Base-by-base conservation (phyloP, 2,797 vertebrate genomes). In the Kryptopterus vitreolus region DNA sequence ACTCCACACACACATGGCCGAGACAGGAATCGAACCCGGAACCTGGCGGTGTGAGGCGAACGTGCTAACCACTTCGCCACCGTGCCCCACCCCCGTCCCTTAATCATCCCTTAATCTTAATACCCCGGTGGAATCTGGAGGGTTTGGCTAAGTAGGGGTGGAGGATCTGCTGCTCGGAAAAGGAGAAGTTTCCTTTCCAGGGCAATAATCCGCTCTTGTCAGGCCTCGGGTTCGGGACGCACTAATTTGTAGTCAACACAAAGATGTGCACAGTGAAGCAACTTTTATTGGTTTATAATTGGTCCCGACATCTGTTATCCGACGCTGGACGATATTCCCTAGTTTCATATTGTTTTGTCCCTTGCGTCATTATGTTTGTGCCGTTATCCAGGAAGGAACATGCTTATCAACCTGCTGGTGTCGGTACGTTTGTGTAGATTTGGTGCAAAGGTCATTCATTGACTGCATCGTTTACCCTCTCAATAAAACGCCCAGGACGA, bases 31-130 rank as follows among this genome's bases (percentile, higher is more conserved):
- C n/a, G n/a, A n/a, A n/a, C n/a, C n/a, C n/a, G n/a, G n/a, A n/a
- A n/a, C n/a, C n/a, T n/a, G n/a, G n/a, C n/a, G n/a, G n/a, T n/a
- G n/a, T n/a, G n/a, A n/a, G n/a, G n/a, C n/a, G n/a, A n/a, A n/a
- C n/a, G n/a, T n/a, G n/a, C n/a, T n/a, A n/a, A n/a, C n/a, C n/a
- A n/a, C n/a, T n/a, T n/a, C n/a, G n/a, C n/a, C n/a, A n/a, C n/a
- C n/a, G n/a, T n/a, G n/a, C n/a, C n/a, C n/a, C n/a, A 43, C 38
- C 38, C 38, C 24, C 48, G 33, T 71, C 26, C 29, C 22, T 18
- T 52, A n/a, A n/a, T n/a, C 20, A 8, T 33, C 38, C 55, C 84
- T 85, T 83, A 89, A 91, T 91, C 87, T 86, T 92, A 91, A 93
- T 91, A 89, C 90, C 83, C 82, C 89, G 87, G 87, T 71, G 85